These are phyloP conservation scores for Steinernema scapterisci DNA, from an alignment of 2,888 invertebrate species.

Conservation along the genomic window DNA sequence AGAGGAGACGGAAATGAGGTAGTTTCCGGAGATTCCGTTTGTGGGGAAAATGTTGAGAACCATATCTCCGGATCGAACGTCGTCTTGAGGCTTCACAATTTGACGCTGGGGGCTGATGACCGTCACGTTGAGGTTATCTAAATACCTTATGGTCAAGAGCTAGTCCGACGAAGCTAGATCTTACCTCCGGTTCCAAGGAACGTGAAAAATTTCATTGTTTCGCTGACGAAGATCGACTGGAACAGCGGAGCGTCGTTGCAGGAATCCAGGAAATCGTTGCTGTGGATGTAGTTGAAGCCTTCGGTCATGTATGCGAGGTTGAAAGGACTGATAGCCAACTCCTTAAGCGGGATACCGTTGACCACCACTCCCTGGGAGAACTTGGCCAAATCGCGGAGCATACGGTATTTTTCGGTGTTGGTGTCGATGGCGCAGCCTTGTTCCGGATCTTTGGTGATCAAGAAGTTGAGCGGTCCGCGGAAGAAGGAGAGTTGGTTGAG, in stretches of 20 bases:
- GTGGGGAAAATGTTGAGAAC: background rate
- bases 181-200: conserved; percentile 50
- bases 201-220: conserved; percentile 42
- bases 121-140: conserved; percentile 49
- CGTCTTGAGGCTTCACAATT: background rate
- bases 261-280: conserved; percentile 56
- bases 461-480: conserved; percentile 17
- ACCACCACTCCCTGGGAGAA: conserved; percentile 39
- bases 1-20: background rate
- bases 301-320: conserved; percentile 38
- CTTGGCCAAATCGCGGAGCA: conserved; percentile 37
- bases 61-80: background rate
- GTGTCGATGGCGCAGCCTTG: conserved; percentile 47
- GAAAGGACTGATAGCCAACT: background rate
- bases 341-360: conserved; percentile 4
- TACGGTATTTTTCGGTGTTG: conserved; percentile 36
- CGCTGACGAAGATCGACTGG: conserved; percentile 56
- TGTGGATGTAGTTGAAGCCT: conserved; percentile 40
- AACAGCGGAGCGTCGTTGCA: conserved; percentile 48
- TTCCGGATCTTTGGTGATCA: conserved; percentile 38
- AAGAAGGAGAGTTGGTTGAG: conserved; percentile 30
- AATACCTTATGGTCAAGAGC: too few relatives aligned
- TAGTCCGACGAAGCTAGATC: too few relatives aligned
- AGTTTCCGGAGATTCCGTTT: background rate
- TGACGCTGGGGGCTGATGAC: conserved; percentile 27